Evolutionary conservation across 37 sponge, comb jelly and placozoan genomes (phyloP).

Genomic region (Halisarca cf. caerulea): DNA sequence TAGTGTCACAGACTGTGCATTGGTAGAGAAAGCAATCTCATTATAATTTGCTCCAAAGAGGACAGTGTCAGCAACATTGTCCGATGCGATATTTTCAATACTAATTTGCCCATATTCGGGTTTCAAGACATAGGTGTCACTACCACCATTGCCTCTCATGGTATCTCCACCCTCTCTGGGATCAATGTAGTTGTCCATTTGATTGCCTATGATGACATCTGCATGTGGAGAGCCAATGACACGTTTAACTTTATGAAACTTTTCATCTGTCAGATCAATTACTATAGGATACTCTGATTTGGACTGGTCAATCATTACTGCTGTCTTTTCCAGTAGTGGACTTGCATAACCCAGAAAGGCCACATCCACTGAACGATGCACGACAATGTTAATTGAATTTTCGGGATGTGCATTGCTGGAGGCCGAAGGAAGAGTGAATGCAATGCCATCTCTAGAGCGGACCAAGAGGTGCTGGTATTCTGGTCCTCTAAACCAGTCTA

Average conservation of each 20-base stretch:
- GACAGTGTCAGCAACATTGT: neutral
- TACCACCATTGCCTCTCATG: conserved; percentile 9
- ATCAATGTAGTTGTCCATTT: conserved; percentile 16
- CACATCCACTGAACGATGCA: no score
- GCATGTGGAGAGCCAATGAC: neutral
- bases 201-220: conserved; percentile 17
- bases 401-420: no score
- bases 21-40: neutral
- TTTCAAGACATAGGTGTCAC: conserved; percentile 31
- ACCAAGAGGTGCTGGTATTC: conserved; percentile 8
- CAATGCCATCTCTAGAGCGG: no score
- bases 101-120: neutral
- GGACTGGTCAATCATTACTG: neutral
- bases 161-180: neutral
- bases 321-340: neutral
- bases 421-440: no score
- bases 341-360: no score
- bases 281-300: no score
- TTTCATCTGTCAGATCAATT: no score
- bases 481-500: neutral
- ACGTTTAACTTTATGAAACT: neutral
- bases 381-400: no score
- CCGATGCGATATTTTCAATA: conserved; percentile 21
- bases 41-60: conserved; percentile 3
- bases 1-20: neutral